phyloP scores from a whole-genome alignment of 2,888 invertebrate genomes.

The Listrodromus nycthemerus region DNA sequence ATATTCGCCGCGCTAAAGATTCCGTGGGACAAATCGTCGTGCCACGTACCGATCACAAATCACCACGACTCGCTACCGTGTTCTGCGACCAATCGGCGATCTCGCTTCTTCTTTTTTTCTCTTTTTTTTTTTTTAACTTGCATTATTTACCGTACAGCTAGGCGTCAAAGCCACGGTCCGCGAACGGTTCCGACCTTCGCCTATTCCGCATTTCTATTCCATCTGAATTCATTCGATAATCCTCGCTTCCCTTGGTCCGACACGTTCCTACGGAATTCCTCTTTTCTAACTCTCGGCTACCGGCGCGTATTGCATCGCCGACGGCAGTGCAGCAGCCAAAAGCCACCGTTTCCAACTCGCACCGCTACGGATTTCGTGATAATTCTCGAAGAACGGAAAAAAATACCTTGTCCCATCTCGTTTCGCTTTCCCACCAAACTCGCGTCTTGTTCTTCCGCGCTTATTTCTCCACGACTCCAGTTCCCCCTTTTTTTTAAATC shows the following conservation, averaged over 20 bases:
- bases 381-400: conserved; percentile 12
- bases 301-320: not conserved
- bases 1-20: not conserved
- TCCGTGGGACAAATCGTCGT: conserved; percentile 7
- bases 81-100: conserved; percentile 21
- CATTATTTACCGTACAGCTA: conserved; percentile 40
- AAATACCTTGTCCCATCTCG: not conserved
- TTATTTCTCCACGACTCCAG: not conserved
- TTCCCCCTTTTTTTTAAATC: too few species aligned
- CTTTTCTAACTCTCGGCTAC: conserved; percentile 67
- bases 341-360: not conserved
- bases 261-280: conserved; percentile 66
- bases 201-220: conserved; percentile 24
- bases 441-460: not conserved
- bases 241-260: conserved; percentile 64
- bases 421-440: conserved; percentile 9
- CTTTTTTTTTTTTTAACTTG: conserved; percentile 20
- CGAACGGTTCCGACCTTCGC: conserved; percentile 20
- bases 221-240: conserved; percentile 60
- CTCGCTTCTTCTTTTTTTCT: conserved; percentile 35
- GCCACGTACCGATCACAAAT: conserved; percentile 17
- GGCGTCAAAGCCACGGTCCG: conserved; percentile 41
- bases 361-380: not conserved
- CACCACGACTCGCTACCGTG: not conserved
- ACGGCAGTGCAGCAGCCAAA: not conserved